Evolutionary conservation across 2,113 vertebrate genomes (phyloP), one percentile per base, ranked within the genome.

Genomic region (Chaetodon trifascialis): DNA sequence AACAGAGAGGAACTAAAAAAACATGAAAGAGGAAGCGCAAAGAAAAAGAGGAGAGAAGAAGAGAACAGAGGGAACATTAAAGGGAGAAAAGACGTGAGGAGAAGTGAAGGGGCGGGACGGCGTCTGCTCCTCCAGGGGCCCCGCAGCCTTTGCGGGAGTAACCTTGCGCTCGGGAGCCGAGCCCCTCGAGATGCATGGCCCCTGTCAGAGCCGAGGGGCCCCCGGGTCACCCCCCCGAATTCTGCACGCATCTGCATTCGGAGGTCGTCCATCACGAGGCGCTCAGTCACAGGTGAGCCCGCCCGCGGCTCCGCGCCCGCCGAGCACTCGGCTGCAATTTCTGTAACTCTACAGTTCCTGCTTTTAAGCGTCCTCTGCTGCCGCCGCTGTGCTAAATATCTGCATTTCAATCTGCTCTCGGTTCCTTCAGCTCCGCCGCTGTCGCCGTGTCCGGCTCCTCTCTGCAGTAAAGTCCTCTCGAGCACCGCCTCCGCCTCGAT

Each of bases 131-230:
- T 82, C 88, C 85, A 14, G 70, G 70, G 83, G 65, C 68, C 73
- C 70, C 2, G 55, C 71, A 63, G 83, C 54, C 83, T 70, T 5
- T 21, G 77, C 77, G 38, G 56, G 56, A 80, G 69, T 84, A 82
- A 90, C 90, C 87, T 82, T 80, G 86, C 59, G 79, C 49, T 75
- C 4, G 7, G 44, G 79, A 74, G 83, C 81, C 30, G n/a, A 79
- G 80, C 55, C 88, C 87, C 87, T 52, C 4, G 84, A 90, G 90
- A 93, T 90, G 84, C 89, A 91, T 87, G 90, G 90, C 77, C 73
- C 80, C 82, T 90, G 92, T 92, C 92, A 92, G 76, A 67, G 71
- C 40, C 30, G 51, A 63, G 83, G 79, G 70, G 64, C 79, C 89
- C 87, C 80, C 23, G 40, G 79, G 87, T 74, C 80, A 56, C 64